Conservation (phyloP, 1,140 invertebrate genomes). For the Neocloeon triangulifer region DNA sequence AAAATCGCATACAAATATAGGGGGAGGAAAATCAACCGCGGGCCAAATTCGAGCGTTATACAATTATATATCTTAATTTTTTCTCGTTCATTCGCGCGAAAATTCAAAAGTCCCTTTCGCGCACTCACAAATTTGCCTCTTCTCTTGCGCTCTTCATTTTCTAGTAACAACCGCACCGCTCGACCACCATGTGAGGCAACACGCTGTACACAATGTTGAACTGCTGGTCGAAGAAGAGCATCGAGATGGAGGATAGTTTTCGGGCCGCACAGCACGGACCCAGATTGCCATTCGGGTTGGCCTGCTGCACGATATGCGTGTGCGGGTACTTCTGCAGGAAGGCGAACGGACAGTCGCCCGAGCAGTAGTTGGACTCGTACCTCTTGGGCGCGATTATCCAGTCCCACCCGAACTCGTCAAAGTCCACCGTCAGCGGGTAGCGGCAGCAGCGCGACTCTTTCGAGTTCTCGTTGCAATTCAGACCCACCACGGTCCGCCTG, state of each 20-base stretch:
- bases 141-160: too few relatives aligned
- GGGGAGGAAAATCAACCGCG: too few relatives aligned
- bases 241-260: slow-evolving; percentile 70
- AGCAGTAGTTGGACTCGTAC: slow-evolving; percentile 93
- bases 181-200: slow-evolving; percentile 81
- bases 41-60: too few relatives aligned
- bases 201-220: slow-evolving; percentile 71
- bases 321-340: slow-evolving; percentile 81
- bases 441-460: slow-evolving; percentile 67
- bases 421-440: slow-evolving; percentile 83
- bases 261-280: slow-evolving; percentile 77
- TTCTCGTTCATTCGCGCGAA: neutral
- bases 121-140: neutral
- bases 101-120: neutral
- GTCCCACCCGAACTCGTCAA: slow-evolving; percentile 92
- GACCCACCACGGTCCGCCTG: slow-evolving; percentile 49
- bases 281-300: slow-evolving; percentile 39
- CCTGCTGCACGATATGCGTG: slow-evolving; percentile 71
- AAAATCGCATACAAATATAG: too few relatives aligned
- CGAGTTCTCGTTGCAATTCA: slow-evolving; percentile 53
- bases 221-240: slow-evolving; percentile 80
- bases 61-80: neutral
- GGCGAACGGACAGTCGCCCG: slow-evolving; percentile 77
- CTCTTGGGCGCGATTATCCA: slow-evolving; percentile 92
- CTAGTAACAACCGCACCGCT: slow-evolving; percentile 80